Evolutionary conservation across 1,140 invertebrate genomes (phyloP).

Genomic region (Drosophila azteca): DNA sequence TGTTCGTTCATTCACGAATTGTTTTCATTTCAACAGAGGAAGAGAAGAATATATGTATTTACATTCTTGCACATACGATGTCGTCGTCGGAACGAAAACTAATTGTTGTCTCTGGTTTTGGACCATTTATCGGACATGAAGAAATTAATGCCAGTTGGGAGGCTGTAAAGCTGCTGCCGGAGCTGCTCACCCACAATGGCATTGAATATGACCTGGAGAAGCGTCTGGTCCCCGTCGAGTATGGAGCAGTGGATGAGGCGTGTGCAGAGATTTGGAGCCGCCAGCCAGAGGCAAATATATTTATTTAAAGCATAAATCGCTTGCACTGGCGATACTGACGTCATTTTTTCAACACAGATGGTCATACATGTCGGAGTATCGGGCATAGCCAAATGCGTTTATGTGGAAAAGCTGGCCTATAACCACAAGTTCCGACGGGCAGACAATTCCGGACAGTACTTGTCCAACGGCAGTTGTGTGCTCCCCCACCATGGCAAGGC

Average conservation of each 20-base stretch:
- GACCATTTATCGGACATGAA: constrained; percentile 87
- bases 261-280: constrained; percentile 86
- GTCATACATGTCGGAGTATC: constrained; percentile 87
- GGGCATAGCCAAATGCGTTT: constrained; percentile 83
- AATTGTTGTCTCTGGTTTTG: constrained; percentile 88
- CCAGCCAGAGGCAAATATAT: constrained; percentile 84
- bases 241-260: constrained; percentile 85
- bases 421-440: constrained; percentile 84
- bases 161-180: constrained; percentile 85
- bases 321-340: constrained; percentile 27
- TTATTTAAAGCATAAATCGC: constrained; percentile 41
- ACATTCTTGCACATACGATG: constrained; percentile 12
- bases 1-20: no score
- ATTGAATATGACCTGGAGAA: constrained; percentile 84
- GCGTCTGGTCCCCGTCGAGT: constrained; percentile 86
- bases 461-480: constrained; percentile 72
- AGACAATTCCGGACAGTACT: constrained; percentile 83
- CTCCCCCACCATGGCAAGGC: constrained; percentile 66
- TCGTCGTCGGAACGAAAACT: constrained; percentile 62
- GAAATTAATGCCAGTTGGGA: constrained; percentile 90
- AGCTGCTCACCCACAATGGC: constrained; percentile 68
- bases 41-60: no score
- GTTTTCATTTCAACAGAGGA: no score
- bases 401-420: constrained; percentile 85
- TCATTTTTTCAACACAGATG: constrained; percentile 83